Percentiles rank a stretch among this genome's conserved stretches.
These are phyloP conservation scores for Leptoteleia sp. DNA, from an alignment of 1,140 invertebrate species.

Conservation along the genomic window DNA sequence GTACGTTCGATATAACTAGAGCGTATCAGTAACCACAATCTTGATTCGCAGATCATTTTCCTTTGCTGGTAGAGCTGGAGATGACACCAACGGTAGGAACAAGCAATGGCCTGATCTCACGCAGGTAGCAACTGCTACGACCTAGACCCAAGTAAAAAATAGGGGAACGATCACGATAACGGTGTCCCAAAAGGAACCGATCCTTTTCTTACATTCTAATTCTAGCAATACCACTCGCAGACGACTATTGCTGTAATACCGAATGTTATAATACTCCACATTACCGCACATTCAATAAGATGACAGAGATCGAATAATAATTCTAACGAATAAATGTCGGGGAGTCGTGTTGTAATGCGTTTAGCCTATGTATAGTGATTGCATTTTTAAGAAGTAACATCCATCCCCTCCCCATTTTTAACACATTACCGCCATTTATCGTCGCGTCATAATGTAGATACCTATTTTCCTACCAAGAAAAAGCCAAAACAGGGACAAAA, in stretches of 20 bases:
- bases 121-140: conserved; percentile 80
- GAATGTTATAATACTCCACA: conserved; percentile 77
- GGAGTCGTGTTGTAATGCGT: conserved; percentile 79
- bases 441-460: conserved; percentile 77
- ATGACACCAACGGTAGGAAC: conserved; percentile 85
- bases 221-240: conserved; percentile 78
- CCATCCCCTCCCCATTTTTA: conserved; percentile 69
- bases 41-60: conserved; percentile 93
- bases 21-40: conserved; percentile 37
- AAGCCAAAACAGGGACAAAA: conserved; percentile 62
- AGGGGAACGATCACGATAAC: conserved; percentile 69
- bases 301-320: conserved; percentile 73
- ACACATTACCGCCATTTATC: conserved; percentile 69
- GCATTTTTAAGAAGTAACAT: conserved; percentile 77
- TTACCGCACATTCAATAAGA: conserved; percentile 77
- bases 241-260: conserved; percentile 75
- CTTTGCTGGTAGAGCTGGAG: conserved; percentile 96
- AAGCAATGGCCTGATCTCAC: conserved; percentile 80
- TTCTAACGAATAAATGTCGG: conserved; percentile 76
- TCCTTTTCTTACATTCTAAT: conserved; percentile 79
- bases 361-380: conserved; percentile 81
- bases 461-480: conserved; percentile 79
- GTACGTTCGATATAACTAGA: conserved; percentile 5
- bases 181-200: conserved; percentile 70
- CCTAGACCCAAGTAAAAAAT: conserved; percentile 78